These are phyloP conservation scores for Malaclemys terrapin DNA, from an alignment of 2,113 vertebrate species.

Conservation along the genomic window DNA sequence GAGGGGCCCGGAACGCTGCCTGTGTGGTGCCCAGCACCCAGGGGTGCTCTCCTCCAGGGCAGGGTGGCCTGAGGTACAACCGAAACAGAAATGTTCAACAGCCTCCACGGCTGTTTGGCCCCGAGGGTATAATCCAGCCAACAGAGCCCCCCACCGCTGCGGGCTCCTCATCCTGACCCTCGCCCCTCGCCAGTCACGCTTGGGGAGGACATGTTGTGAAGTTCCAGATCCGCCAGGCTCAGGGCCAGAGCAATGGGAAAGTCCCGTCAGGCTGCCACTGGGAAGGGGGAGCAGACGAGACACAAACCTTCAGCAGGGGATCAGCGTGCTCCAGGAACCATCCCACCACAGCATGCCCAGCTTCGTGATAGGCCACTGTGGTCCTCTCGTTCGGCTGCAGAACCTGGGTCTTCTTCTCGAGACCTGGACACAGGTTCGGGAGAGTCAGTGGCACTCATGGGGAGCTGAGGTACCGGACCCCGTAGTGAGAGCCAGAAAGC, in stretches of 20 bases:
- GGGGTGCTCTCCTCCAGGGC: too few relatives aligned
- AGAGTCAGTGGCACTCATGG: too few relatives aligned
- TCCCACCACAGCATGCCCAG: constrained; percentile 74
- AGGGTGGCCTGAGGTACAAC: not conserved
- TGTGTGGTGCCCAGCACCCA: too few relatives aligned
- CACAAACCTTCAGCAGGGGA: constrained; percentile 75
- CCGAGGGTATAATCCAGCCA: too few relatives aligned
- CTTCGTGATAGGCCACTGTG: constrained; percentile 75
- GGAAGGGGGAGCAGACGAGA: too few relatives aligned
- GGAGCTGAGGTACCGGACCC: not conserved
- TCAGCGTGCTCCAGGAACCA: constrained; percentile 78
- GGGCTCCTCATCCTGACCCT: not conserved
- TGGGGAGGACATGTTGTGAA: too few relatives aligned
- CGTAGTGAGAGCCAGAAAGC: not conserved
- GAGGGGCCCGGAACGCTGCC: too few relatives aligned
- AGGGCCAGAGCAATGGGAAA: too few relatives aligned
- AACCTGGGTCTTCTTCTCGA: constrained; percentile 81
- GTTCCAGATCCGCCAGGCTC: too few relatives aligned
- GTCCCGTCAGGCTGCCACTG: not conserved
- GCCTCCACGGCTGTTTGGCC: not conserved
- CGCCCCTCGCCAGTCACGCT: not conserved
- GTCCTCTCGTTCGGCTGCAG: constrained; percentile 76
- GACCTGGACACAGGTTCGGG: constrained; percentile 40
- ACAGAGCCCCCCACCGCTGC: too few relatives aligned
- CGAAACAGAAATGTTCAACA: not conserved